Percentiles rank a stretch among this genome's conserved stretches.
phyloP scores from a whole-genome alignment of 2,113 vertebrate species.

The Lepus timidus region DNA sequence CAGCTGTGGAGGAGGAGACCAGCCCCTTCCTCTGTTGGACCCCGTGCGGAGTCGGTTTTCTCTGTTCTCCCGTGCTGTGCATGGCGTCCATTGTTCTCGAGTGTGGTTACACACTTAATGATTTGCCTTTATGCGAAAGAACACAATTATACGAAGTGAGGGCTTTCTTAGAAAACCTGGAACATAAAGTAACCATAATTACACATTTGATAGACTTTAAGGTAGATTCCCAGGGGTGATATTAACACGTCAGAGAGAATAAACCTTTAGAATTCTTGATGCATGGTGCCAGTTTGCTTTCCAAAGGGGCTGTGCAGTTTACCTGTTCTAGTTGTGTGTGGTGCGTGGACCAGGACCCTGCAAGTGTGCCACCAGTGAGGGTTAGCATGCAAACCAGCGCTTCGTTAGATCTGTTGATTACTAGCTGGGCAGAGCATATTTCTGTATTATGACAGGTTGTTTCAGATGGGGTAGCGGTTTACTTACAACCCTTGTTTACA shows the following conservation, averaged over 20 bases:
- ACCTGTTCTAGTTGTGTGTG: neutral
- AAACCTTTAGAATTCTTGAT: neutral
- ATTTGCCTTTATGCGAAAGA: neutral
- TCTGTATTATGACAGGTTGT: neutral
- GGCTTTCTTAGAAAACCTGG: conserved; percentile 37
- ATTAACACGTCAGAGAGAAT: neutral
- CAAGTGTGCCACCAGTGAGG: neutral
- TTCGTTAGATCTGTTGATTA: neutral
- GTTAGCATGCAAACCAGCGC: neutral
- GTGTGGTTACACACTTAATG: neutral
- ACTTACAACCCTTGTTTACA: neutral
- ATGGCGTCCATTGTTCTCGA: neutral
- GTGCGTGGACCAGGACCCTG: neutral
- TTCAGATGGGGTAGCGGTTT: neutral
- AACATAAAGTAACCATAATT: neutral
- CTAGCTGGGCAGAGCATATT: neutral
- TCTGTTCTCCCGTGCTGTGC: neutral
- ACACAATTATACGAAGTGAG: neutral
- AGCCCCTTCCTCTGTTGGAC: neutral
- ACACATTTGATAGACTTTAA: neutral
- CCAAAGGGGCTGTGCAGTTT: neutral
- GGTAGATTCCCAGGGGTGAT: conserved; percentile 1
- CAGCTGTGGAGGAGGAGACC: neutral
- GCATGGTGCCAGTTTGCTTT: neutral
- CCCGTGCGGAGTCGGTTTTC: neutral